These are phyloP conservation scores for Melolontha melolontha DNA, from an alignment of 2,888 invertebrate genomes.

Conservation along the genomic window DNA sequence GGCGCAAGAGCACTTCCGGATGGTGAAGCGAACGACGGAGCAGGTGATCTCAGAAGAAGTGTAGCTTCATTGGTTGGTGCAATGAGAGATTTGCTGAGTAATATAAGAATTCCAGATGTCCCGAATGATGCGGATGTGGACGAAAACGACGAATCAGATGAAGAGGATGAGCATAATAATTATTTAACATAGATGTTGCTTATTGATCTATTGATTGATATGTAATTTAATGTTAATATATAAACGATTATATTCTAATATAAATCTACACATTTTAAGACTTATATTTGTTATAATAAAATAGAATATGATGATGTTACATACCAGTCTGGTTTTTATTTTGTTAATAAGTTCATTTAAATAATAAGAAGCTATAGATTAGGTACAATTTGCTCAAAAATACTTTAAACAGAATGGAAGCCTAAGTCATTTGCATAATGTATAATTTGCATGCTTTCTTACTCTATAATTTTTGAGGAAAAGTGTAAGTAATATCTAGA, in stretches of 20 bases:
- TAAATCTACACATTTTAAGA: slow-evolving; percentile 39
- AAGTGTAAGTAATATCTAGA: no score
- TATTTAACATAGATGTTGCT: slow-evolving; percentile 58
- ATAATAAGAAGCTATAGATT: no score
- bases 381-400: no score
- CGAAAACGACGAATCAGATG: slow-evolving; percentile 67
- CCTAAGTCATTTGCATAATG: no score
- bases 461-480: no score
- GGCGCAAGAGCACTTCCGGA: slow-evolving; percentile 53
- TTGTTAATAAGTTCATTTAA: no score
- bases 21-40: slow-evolving; percentile 60
- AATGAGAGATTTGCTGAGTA: slow-evolving; percentile 78
- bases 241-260: slow-evolving; percentile 37
- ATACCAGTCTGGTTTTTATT: neutral
- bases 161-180: slow-evolving; percentile 67
- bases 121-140: slow-evolving; percentile 68
- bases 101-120: slow-evolving; percentile 72
- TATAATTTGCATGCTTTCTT: no score
- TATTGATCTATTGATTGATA: slow-evolving; percentile 26
- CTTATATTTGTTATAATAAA: slow-evolving; percentile 27
- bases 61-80: slow-evolving; percentile 77
- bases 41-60: slow-evolving; percentile 71
- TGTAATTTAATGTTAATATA: slow-evolving; percentile 38
- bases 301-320: slow-evolving; percentile 13
- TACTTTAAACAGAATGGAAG: no score